Evolutionary conservation across 1,140 invertebrate genomes (phyloP), one percentile per base, ranked within the genome.

Genomic region (Musca vetustissima): DNA sequence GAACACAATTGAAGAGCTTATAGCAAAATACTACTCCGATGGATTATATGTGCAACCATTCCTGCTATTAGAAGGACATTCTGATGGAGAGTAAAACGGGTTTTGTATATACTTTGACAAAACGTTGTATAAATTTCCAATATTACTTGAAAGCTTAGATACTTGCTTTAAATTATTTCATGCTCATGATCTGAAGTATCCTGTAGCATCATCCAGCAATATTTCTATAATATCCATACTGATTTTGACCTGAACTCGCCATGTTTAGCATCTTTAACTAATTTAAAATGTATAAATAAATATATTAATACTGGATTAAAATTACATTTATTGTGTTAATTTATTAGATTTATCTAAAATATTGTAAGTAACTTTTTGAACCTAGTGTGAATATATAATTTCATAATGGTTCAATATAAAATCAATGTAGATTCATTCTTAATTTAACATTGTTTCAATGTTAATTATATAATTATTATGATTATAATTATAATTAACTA

Each of bases 141-240:
- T 52, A 9, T 68, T 68, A 36, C 19, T 57, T 47, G 66, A 66
- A 66, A 47, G 66, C n/a, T 55, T 68, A 24, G 52, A 68, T 59
- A 43, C 36, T 68, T 68, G 66, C 32, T 68, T 68, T 43, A 68
- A 68, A 55, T 15, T 55, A 24, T 59, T 68, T 59, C 66, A 68
- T 14, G 47, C n/a, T n/a, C n/a, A n/a, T n/a, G n/a, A n/a, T n/a
- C n/a, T n/a, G n/a, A n/a, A n/a, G n/a, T 68, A 2, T 14, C 13
- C 21, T 59, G 47, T 57, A 32, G n/a, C 15, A 57, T 57, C 43
- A 68, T 59, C 15, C 55, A 68, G 43, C 14, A 68, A 57, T 68
- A 57, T 57, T 59, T 68, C n/a, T 68, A 57, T 59, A 47, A 68
- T 15, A 68, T 68, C 11, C 11, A 47, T 24, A 57, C 53, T 22